These are phyloP conservation scores for Megaceryle maxima DNA, from an alignment of 2,113 vertebrate species.

Conservation along the genomic window DNA sequence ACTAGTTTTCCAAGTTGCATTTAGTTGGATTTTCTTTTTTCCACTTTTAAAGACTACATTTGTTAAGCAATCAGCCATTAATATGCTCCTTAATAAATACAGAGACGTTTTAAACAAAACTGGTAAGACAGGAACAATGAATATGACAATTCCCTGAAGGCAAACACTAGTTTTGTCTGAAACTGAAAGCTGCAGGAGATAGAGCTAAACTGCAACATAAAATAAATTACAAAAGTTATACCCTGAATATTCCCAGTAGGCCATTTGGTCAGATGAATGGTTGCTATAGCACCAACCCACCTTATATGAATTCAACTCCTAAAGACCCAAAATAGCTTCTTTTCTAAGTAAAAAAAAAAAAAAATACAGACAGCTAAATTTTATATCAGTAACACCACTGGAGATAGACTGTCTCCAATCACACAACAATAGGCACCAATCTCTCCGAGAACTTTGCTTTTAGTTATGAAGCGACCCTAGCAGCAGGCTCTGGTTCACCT, in stretches of 20 bases:
- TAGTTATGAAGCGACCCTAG: not conserved
- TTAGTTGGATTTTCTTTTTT: not conserved
- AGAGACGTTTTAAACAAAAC: not conserved
- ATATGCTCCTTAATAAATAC: not conserved
- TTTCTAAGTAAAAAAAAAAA: not conserved
- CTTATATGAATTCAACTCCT: not conserved
- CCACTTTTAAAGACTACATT: not conserved
- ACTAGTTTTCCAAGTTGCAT: not conserved
- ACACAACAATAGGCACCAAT: not conserved
- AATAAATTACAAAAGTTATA: not conserved
- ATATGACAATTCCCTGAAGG: not conserved
- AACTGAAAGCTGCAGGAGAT: not conserved
- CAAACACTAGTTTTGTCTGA: not conserved
- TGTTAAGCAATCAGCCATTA: not conserved
- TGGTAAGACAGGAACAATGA: not conserved
- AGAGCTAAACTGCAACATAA: not conserved
- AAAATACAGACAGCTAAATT: not conserved
- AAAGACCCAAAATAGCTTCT: not conserved
- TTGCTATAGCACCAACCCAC: constrained; percentile 7
- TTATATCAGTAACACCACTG: not conserved
- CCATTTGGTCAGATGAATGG: not conserved
- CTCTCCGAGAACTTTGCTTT: not conserved
- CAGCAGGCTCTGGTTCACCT: not conserved
- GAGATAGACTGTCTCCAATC: not conserved
- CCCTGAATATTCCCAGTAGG: not conserved